Evolutionary conservation across 2,797 vertebrate species (phyloP).

Genomic region (Tinamus major): DNA sequence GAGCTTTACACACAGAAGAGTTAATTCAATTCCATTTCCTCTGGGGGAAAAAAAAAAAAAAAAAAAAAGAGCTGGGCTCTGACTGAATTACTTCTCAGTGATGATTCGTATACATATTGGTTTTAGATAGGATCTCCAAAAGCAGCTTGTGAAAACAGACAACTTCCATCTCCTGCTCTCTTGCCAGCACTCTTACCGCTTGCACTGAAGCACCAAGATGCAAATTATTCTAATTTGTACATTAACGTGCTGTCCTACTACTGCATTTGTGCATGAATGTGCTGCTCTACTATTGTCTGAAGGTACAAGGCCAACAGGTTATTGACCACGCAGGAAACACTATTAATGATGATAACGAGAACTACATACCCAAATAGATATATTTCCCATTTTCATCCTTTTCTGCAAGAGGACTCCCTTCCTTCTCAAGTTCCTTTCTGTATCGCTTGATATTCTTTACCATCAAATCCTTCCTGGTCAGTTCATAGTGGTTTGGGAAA

Average conservation of each 20-base stretch:
- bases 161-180: no score
- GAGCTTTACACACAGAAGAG: background rate
- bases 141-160: background rate
- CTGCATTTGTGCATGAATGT: background rate
- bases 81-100: background rate
- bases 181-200: background rate
- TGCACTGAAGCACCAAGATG: background rate
- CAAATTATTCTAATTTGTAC: background rate
- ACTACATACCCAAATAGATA: constrained; percentile 88
- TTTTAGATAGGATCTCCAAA: background rate
- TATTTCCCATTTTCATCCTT: constrained; percentile 98
- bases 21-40: background rate
- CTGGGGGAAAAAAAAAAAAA: no score
- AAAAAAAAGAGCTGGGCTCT: background rate
- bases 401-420: constrained; percentile 92
- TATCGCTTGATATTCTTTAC: constrained; percentile 99
- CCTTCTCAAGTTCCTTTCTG: constrained; percentile 95
- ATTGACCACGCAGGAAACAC: background rate
- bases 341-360: background rate
- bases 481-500: constrained; percentile 97
- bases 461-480: constrained; percentile 98
- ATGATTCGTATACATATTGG: background rate
- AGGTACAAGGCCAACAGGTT: background rate
- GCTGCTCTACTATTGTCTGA: background rate
- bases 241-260: background rate